Evolutionary conservation across 2,797 vertebrate genomes (phyloP).

Genomic region (Schizothorax lantsangensis): DNA sequence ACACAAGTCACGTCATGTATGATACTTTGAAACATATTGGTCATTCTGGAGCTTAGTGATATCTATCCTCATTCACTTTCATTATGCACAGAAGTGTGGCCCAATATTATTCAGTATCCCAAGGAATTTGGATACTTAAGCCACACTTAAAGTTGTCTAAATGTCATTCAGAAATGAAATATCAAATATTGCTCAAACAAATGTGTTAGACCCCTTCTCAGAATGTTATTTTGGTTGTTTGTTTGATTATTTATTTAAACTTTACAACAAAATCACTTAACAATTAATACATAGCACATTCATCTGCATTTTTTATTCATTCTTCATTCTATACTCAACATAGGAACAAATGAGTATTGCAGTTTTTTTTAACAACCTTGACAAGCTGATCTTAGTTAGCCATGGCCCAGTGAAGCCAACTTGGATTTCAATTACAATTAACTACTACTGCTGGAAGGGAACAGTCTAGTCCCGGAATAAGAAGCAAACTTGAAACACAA

Average conservation of each 20-base stretch:
- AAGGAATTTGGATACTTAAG: background rate
- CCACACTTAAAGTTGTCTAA: too few species aligned
- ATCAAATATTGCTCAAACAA: background rate
- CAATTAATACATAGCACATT: background rate
- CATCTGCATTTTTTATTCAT: background rate
- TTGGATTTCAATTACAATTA: conserved; percentile 27
- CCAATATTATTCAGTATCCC: background rate
- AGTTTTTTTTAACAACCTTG: background rate
- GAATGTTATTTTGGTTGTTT: background rate
- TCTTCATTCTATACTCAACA: background rate
- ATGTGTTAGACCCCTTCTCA: background rate
- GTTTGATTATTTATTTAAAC: too few species aligned
- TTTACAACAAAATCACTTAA: background rate
- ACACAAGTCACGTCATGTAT: background rate
- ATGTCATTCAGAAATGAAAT: background rate
- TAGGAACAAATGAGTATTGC: background rate
- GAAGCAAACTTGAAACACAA: background rate
- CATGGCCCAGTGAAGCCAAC: background rate
- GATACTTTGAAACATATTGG: background rate
- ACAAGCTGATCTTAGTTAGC: background rate
- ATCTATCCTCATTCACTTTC: background rate
- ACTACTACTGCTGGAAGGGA: background rate
- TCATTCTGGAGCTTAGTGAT: background rate
- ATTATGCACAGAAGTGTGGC: background rate
- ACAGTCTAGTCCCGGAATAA: conserved; percentile 11